Evolutionary conservation across 2,797 vertebrate genomes (phyloP), one percentile per base, ranked within the genome.

Genomic region (Rhabdophis nuchalis): DNA sequence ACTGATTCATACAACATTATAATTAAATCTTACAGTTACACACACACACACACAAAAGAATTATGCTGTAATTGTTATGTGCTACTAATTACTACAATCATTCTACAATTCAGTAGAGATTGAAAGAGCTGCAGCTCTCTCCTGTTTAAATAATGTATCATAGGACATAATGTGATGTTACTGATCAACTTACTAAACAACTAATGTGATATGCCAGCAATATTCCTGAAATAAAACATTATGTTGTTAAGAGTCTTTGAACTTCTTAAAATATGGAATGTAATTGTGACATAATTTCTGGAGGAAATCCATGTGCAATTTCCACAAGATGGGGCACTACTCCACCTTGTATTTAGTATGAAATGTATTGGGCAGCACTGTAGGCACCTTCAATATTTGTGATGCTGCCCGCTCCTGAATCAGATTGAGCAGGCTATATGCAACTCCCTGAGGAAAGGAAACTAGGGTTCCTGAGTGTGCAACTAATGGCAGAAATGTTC

Each of bases 1-100:
- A 93, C 90, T 94, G 46, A 88, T 93, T 93, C 93, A 91, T 61
- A 94, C 82, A 16, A 11, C 14, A 27, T n/a, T 64, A 32, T 6
- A 52, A 14, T 68, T 89, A 77, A 1, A 3, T 89, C 90, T 90
- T 58, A 25, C 10, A 58, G 23, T 25, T 4, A 27, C 6, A 60
- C 23, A 60, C 23, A 58, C 57, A 25, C 27, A 41, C 2, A 50
- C 23, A 85, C 13, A 29, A 29, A 77, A 32, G 2, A 1, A 77
- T 36, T 29, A 85, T 57, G 27, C 50, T 58, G 86, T 29, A 50
- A 29, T 87, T 82, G 50, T 88, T 54, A 88, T 72, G n/a, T 72
- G 36, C 25, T n/a, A n/a, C 68, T 29, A 54, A 68, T 13, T 29
- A 91, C 3, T 13, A 11, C 11, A 41, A 16, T 56, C 36, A 77